These are phyloP conservation scores for Polyommatus icarus DNA, from an alignment of 2,888 invertebrate genomes.

Conservation along the genomic window DNA sequence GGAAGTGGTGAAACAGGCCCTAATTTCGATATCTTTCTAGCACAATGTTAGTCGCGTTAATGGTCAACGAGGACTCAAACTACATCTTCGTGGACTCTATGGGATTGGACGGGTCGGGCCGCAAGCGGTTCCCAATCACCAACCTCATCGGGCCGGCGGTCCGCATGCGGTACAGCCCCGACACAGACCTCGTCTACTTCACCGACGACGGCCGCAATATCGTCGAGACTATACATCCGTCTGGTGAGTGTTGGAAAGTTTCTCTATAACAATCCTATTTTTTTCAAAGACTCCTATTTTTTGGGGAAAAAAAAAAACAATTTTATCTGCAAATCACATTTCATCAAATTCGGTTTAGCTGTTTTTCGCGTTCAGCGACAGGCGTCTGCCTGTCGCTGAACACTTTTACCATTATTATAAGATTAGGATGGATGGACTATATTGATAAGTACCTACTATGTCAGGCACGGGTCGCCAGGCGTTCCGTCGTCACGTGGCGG, in stretches of 20 bases:
- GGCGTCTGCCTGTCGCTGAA: no score
- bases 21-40: not conserved
- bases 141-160: constrained; percentile 69
- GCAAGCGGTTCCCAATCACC: constrained; percentile 43
- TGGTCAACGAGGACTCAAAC: constrained; percentile 55
- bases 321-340: no score
- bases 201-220: constrained; percentile 83
- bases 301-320: no score
- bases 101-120: constrained; percentile 83
- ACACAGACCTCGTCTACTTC: constrained; percentile 82
- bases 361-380: no score
- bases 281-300: not conserved
- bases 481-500: constrained; percentile 65
- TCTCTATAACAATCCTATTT: not conserved
- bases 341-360: no score
- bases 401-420: no score
- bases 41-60: constrained; percentile 82
- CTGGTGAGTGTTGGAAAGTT: constrained; percentile 61
- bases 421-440: no score
- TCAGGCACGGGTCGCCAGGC: constrained; percentile 70
- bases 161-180: constrained; percentile 75
- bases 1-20: no score
- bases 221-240: constrained; percentile 83
- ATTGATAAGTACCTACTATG: not conserved
- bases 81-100: constrained; percentile 83